Conservation (phyloP, 1,140 invertebrate genomes). For the Littorina saxatilis region DNA sequence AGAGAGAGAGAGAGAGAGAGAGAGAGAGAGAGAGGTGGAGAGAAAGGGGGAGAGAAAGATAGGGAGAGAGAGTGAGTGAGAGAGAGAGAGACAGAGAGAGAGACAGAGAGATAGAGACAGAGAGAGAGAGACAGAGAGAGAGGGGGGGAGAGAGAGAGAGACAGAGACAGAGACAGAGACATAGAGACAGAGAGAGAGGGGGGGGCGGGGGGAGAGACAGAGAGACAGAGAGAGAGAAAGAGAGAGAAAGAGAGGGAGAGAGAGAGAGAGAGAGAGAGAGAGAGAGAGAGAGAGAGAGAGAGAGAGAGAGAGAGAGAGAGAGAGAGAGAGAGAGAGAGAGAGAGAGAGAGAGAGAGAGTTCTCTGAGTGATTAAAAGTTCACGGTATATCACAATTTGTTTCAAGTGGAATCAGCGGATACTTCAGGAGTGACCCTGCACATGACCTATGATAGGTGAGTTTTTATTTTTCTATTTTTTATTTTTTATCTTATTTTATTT, state of each 20-base stretch:
- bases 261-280: neutral
- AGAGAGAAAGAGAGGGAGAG: constrained; percentile 13
- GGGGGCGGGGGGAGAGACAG: neutral
- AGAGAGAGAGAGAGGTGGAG: neutral
- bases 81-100: constrained; percentile 21
- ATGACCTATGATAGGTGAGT: constrained; percentile 45
- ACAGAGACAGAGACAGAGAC: neutral
- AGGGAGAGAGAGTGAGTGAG: neutral
- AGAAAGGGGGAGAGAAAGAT: neutral
- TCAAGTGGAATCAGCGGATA: constrained; percentile 53
- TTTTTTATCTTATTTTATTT: too few species aligned
- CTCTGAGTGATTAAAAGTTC: too few species aligned
- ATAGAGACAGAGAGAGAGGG: too few species aligned
- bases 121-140: constrained; percentile 9
- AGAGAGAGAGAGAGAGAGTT: neutral
- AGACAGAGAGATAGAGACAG: neutral
- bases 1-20: constrained; percentile 9
- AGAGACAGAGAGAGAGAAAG: constrained; percentile 12
- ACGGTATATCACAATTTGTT: too few species aligned
- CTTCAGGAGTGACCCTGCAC: constrained; percentile 58
- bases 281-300: too few species aligned
- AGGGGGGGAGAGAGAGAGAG: neutral
- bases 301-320: too few species aligned
- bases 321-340: too few species aligned
- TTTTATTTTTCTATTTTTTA: too few species aligned